These are phyloP conservation scores for Cossypha niveicapilla DNA, from an alignment of 2,797 vertebrate species.

Conservation along the genomic window DNA sequence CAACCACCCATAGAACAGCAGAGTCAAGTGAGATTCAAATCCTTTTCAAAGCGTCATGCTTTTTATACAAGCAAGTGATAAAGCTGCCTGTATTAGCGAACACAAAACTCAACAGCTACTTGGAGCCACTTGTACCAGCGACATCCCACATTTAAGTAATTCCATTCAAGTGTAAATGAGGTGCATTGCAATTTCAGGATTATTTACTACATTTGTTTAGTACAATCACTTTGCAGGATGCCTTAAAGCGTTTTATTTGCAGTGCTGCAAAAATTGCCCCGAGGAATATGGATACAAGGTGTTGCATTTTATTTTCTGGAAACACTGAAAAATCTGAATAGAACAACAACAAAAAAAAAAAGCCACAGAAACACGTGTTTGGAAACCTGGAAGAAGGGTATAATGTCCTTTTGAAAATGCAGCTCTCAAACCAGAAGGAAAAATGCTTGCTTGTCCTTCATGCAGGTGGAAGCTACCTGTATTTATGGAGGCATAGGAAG, in stretches of 20 bases:
- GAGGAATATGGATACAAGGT: not conserved
- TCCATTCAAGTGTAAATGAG: slow-evolving; percentile 53
- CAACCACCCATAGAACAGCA: not conserved
- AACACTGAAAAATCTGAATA: not conserved
- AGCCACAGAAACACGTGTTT: not conserved
- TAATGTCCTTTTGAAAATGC: not conserved
- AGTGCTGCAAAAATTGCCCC: slow-evolving; percentile 4
- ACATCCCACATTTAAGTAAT: slow-evolving; percentile 20
- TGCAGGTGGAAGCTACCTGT: not conserved
- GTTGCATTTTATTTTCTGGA: fast-evolving
- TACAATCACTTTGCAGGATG: slow-evolving; percentile 29
- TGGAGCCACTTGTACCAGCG: not conserved
- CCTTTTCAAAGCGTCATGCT: not conserved
- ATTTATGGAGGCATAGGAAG: not conserved
- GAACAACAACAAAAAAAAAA: not conserved
- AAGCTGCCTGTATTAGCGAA: not conserved
- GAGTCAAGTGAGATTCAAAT: not conserved
- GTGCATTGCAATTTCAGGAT: slow-evolving; percentile 21
- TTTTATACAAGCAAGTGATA: not conserved
- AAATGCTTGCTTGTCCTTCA: not conserved
- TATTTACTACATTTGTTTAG: slow-evolving; percentile 53
- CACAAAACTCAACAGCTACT: not conserved
- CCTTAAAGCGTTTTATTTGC: not conserved
- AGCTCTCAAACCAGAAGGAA: not conserved
- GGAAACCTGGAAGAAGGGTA: not conserved